Percentiles rank a stretch among this genome's conserved stretches.
Evolutionary conservation across 2,888 invertebrate genomes (phyloP).

Genomic region (Gibbula magus): DNA sequence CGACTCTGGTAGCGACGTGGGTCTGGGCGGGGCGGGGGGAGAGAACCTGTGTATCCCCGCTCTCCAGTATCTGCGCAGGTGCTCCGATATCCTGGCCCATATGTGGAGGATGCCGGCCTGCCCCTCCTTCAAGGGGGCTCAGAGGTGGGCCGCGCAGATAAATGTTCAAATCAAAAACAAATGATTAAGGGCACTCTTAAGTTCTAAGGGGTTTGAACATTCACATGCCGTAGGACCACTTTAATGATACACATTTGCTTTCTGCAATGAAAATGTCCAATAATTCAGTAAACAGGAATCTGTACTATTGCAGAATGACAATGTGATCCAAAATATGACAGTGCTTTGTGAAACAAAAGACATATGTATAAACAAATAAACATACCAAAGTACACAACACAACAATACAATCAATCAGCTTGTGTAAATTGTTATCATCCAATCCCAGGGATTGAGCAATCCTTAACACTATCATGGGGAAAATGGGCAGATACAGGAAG

Average conservation of each 20-base stretch:
- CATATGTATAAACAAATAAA: too few relatives aligned
- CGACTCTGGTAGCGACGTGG: slow-evolving; percentile 65
- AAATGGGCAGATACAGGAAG: too few relatives aligned
- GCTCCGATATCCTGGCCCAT: slow-evolving; percentile 89
- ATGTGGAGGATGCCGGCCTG: slow-evolving; percentile 97
- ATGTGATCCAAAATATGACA: too few relatives aligned
- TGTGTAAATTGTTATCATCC: too few relatives aligned
- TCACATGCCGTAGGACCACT: not conserved
- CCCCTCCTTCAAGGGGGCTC: slow-evolving; percentile 92
- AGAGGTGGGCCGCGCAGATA: slow-evolving; percentile 78
- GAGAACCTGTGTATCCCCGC: slow-evolving; percentile 80
- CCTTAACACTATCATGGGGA: too few relatives aligned
- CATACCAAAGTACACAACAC: too few relatives aligned
- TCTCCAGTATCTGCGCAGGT: slow-evolving; percentile 88
- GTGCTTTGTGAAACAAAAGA: too few relatives aligned
- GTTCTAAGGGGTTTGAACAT: not conserved
- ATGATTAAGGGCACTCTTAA: not conserved
- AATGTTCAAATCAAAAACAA: not conserved
- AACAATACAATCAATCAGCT: too few relatives aligned
- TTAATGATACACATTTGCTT: not conserved
- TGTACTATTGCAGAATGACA: too few relatives aligned
- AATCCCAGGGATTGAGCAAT: too few relatives aligned
- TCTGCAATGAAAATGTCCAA: too few relatives aligned
- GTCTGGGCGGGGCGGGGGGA: slow-evolving; percentile 48
- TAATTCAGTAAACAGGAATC: too few relatives aligned